Percentiles rank a stretch among this genome's conserved stretches.
Conservation (phyloP, 2,797 vertebrate species). For the Phaenicophaeus curvirostris region DNA sequence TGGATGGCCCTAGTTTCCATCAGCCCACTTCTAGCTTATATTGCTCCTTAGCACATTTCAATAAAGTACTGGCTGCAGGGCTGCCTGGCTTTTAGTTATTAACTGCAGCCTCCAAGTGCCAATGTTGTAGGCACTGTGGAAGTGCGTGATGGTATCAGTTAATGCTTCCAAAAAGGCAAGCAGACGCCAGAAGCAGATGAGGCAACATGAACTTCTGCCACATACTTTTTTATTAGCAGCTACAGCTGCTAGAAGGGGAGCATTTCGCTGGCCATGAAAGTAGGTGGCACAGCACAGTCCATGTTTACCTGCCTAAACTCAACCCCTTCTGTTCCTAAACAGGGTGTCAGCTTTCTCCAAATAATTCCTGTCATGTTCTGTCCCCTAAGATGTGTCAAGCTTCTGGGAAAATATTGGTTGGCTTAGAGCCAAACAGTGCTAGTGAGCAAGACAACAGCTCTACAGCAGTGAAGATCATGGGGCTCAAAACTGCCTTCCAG, state of each 20-base stretch:
- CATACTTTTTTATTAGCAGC: neutral
- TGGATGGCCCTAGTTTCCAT: neutral
- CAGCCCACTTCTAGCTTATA: neutral
- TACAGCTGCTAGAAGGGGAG: neutral
- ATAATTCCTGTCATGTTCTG: neutral
- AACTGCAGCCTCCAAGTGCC: neutral
- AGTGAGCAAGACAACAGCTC: neutral
- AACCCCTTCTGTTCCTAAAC: neutral
- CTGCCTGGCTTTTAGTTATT: neutral
- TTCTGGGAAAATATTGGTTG: neutral
- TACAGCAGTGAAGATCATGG: neutral
- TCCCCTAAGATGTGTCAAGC: neutral
- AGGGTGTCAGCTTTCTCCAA: fast-evolving
- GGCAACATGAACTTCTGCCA: neutral
- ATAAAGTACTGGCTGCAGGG: neutral
- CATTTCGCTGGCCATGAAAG: neutral
- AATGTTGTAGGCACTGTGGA: neutral
- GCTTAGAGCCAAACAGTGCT: neutral
- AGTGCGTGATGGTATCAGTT: neutral
- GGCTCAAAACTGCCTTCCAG: neutral
- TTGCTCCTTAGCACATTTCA: neutral
- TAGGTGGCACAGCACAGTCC: neutral
- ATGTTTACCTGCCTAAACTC: neutral
- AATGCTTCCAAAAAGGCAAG: neutral
- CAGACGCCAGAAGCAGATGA: neutral